Evolutionary conservation across 2,888 invertebrate genomes (phyloP).

Genomic region (Empis livida): DNA sequence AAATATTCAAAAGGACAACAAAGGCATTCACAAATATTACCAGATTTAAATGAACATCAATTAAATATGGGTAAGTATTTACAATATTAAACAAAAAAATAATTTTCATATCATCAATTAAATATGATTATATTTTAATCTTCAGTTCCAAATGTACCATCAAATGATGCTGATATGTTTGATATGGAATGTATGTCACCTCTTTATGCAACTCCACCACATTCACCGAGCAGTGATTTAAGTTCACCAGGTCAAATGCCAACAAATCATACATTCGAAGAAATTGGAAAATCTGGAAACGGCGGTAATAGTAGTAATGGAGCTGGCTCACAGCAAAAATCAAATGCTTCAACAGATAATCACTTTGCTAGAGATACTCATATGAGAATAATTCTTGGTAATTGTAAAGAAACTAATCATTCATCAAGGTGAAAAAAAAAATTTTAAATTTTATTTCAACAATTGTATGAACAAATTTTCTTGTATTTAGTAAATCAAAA

Average conservation of each 20-base stretch:
- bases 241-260: slow-evolving; percentile 39
- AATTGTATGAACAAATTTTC: background rate
- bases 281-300: slow-evolving; percentile 25
- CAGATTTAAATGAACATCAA: slow-evolving; percentile 36
- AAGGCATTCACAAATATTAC: slow-evolving; percentile 33
- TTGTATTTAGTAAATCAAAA: slow-evolving; percentile 44
- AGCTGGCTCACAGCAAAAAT: slow-evolving; percentile 10
- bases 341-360: slow-evolving; percentile 48
- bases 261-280: slow-evolving; percentile 31
- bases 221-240: slow-evolving; percentile 55
- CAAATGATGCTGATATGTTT: slow-evolving; percentile 35
- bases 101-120: background rate
- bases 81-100: background rate
- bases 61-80: slow-evolving; percentile 22
- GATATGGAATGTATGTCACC: slow-evolving; percentile 45
- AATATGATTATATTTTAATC: no score
- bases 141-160: slow-evolving; percentile 10
- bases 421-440: slow-evolving; percentile 25
- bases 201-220: slow-evolving; percentile 69
- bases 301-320: slow-evolving; percentile 12
- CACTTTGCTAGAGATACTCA: slow-evolving; percentile 85
- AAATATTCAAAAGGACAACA: slow-evolving; percentile 23
- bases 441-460: background rate
- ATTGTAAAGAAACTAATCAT: slow-evolving; percentile 35
- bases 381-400: slow-evolving; percentile 76